These are phyloP conservation scores for Myocastor coypus DNA, from an alignment of 2,113 vertebrate species.

Conservation along the genomic window DNA sequence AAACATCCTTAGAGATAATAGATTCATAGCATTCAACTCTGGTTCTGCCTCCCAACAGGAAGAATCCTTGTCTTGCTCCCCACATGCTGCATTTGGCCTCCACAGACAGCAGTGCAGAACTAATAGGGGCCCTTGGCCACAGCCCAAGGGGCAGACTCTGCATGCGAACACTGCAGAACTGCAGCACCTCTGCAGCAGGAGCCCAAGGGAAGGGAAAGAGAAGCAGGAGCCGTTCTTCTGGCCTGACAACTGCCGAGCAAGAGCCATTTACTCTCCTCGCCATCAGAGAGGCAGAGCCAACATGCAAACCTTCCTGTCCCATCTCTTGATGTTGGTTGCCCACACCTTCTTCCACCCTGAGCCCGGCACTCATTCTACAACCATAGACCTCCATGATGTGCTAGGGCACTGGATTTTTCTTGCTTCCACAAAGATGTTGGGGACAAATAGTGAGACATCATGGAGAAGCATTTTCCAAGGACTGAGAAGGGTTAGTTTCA, in stretches of 20 bases:
- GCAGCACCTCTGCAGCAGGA: background rate
- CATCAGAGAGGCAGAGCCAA: background rate
- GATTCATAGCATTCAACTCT: background rate
- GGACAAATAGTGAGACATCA: background rate
- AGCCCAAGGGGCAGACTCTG: background rate
- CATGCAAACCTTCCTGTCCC: background rate
- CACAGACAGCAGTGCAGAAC: background rate
- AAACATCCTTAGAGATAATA: background rate
- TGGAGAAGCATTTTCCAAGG: background rate
- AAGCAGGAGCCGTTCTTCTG: background rate
- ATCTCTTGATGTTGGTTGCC: background rate
- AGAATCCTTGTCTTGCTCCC: background rate
- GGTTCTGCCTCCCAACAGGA: background rate
- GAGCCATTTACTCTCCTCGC: background rate
- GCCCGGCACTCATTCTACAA: rapidly evolving
- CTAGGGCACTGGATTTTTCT: background rate
- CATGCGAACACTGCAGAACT: too few relatives aligned
- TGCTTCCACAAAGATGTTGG: background rate
- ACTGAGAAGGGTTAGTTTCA: background rate
- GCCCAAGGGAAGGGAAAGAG: background rate
- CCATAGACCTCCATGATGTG: background rate
- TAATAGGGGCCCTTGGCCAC: background rate
- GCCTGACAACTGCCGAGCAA: background rate
- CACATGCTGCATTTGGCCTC: background rate
- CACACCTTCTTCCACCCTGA: background rate